Percentiles rank a stretch among this genome's conserved stretches.
These are phyloP conservation scores for Sebastes umbrosus DNA, from an alignment of 2,797 vertebrate species.

Conservation along the genomic window DNA sequence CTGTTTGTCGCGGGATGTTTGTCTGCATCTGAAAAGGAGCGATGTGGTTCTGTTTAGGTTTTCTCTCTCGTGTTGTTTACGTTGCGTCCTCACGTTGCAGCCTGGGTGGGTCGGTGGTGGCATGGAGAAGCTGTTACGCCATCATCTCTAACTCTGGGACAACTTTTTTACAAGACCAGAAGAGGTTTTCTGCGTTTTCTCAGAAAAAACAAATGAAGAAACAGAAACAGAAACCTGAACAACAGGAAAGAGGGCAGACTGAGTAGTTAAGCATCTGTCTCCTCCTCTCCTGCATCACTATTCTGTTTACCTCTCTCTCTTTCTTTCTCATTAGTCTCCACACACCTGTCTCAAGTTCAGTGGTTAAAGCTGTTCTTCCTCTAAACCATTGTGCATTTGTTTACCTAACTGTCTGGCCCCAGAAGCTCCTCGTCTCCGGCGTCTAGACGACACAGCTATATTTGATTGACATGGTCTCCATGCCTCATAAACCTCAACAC, in stretches of 20 bases:
- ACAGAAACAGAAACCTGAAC: constrained; percentile 25
- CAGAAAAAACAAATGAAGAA: constrained; percentile 38
- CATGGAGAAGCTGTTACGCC: constrained; percentile 22
- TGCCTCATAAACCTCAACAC: constrained; percentile 63
- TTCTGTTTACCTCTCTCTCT: constrained; percentile 21
- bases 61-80: constrained; percentile 28
- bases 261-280: constrained; percentile 18
- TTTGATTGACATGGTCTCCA: constrained; percentile 52
- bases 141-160: constrained; percentile 12
- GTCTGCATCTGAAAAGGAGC: background rate
- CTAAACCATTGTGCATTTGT: constrained; percentile 49
- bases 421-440: constrained; percentile 27
- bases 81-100: constrained; percentile 28
- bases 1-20: constrained; percentile 3
- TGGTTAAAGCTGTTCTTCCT: constrained; percentile 23
- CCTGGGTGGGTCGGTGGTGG: constrained; percentile 23
- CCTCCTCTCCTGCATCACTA: background rate
- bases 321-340: constrained; percentile 20
- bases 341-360: constrained; percentile 59
- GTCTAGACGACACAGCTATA: constrained; percentile 71
- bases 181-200: constrained; percentile 15
- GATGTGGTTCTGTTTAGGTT: constrained; percentile 48
- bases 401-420: constrained; percentile 61
- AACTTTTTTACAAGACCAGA: constrained; percentile 41
- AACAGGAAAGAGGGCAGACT: constrained; percentile 59